Evolutionary conservation across 2,797 vertebrate genomes (phyloP).

Genomic region (Schizopygopsis malacanthus): DNA sequence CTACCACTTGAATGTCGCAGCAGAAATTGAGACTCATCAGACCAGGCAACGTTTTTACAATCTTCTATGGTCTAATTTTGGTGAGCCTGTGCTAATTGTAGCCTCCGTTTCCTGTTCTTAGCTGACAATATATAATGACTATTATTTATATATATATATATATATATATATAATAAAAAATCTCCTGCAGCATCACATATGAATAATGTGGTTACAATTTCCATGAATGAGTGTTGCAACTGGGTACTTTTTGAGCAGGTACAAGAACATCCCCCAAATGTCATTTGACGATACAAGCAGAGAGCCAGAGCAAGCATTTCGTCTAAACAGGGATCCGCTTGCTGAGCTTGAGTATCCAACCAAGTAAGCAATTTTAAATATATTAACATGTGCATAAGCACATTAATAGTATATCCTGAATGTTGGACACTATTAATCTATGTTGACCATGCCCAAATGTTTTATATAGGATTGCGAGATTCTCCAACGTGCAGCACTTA

Average conservation of each 20-base stretch:
- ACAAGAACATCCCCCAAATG: slow-evolving; percentile 96
- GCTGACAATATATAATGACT: no score
- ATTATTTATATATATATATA: no score
- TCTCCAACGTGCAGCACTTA: slow-evolving; percentile 91
- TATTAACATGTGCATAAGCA: background rate
- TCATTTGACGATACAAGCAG: slow-evolving; percentile 91
- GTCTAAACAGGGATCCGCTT: slow-evolving; percentile 85
- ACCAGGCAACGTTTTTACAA: no score
- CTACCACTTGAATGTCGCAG: no score
- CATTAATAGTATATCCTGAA: background rate
- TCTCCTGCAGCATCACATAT: no score
- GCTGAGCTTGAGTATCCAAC: slow-evolving; percentile 95
- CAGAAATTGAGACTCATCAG: no score
- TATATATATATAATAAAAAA: no score
- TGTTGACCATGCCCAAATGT: background rate
- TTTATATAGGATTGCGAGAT: slow-evolving; percentile 87
- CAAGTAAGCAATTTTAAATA: slow-evolving; percentile 78
- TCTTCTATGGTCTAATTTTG: no score
- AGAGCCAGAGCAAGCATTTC: slow-evolving; percentile 93
- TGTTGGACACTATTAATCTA: background rate
- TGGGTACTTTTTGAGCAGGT: slow-evolving; percentile 74
- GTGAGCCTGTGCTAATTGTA: no score
- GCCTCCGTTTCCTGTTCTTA: no score
- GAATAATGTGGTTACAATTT: no score
- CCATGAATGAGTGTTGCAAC: background rate